A percentile compares a stretch with the other conserved stretches of the same genome.
These are phyloP conservation scores for Coptodon rendalli DNA, from an alignment of 2,113 vertebrate species.

Conservation along the genomic window DNA sequence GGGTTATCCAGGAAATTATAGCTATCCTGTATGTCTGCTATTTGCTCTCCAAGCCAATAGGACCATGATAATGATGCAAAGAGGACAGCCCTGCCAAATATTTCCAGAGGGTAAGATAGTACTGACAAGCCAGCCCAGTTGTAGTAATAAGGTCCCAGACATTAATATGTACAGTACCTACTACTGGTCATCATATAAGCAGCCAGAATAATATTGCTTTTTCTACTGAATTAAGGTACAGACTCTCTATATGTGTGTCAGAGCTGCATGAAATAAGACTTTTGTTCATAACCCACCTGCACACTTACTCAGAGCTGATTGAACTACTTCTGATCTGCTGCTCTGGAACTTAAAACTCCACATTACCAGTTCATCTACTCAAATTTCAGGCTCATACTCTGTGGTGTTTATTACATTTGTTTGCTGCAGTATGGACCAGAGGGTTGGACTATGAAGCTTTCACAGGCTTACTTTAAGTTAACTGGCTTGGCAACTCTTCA, in stretches of 20 bases:
- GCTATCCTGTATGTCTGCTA: neutral
- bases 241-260: neutral
- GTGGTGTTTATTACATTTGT: neutral
- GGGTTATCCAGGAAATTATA: neutral
- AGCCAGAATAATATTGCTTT: neutral
- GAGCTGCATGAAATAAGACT: neutral
- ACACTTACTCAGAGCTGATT: neutral
- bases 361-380: neutral
- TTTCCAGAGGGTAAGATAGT: neutral
- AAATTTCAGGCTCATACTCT: neutral
- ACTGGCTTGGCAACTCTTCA: neutral
- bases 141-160: neutral
- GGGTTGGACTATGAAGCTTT: neutral
- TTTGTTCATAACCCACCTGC: neutral
- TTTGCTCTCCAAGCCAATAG: neutral
- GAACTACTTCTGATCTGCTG: neutral
- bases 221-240: neutral
- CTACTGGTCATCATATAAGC: rapidly evolving
- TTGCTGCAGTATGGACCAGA: neutral
- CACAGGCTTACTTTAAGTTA: neutral
- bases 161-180: neutral
- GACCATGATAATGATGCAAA: neutral
- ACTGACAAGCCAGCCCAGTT: neutral
- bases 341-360: neutral
- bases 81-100: neutral